phyloP scores from a whole-genome alignment of 2,113 vertebrate genomes.

The Oryctolagus cuniculus region mOryCun1.1 NC_091444.1:21470501-21471000 shows the following conservation, averaged over 20 bases:
- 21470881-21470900: slow-evolving; percentile 5
- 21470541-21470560: background rate
- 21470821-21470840: background rate
- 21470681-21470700: slow-evolving; percentile 33
- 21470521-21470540: background rate
- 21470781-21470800: background rate
- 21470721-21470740: background rate
- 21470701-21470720: background rate
- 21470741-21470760: background rate
- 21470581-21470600: background rate
- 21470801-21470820: slow-evolving; percentile 8
- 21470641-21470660: background rate
- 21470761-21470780: background rate
- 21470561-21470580: background rate
- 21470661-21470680: slow-evolving; percentile 36
- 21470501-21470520: background rate
- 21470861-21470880: background rate
- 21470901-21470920: background rate
- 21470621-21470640: background rate
- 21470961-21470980: background rate
- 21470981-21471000: background rate
- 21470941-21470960: background rate
- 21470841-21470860: background rate
- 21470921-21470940: background rate
- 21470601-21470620: background rate